Percentiles rank a stretch among this genome's conserved stretches.
These are phyloP conservation scores for Bagarius yarrelli DNA, from an alignment of 2,113 vertebrate genomes.

Conservation along the genomic window DNA sequence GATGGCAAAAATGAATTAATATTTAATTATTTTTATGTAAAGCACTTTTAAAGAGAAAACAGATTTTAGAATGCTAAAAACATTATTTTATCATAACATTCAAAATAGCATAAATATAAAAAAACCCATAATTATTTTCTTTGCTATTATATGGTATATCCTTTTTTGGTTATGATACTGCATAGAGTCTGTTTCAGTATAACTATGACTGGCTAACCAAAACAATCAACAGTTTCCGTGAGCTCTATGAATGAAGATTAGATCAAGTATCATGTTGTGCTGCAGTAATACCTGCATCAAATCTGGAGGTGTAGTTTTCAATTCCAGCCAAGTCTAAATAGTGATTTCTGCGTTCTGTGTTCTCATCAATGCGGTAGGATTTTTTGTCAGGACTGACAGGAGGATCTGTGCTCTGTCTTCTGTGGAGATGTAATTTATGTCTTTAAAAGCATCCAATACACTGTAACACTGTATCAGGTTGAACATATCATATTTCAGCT, in stretches of 20 bases:
- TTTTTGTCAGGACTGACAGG: conserved; percentile 32
- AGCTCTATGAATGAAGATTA: not conserved
- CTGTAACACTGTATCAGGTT: not conserved
- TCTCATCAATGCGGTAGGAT: conserved; percentile 83
- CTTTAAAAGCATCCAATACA: not conserved
- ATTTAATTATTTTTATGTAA: too few species aligned
- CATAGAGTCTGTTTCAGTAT: too few species aligned
- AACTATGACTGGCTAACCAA: too few species aligned
- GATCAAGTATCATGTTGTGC: not conserved
- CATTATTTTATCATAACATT: too few species aligned
- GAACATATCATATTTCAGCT: not conserved
- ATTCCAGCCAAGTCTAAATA: conserved; percentile 91
- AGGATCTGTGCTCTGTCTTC: conserved; percentile 30
- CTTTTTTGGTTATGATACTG: too few species aligned
- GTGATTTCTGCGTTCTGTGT: conserved; percentile 93
- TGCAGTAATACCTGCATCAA: conserved; percentile 76
- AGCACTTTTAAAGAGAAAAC: too few species aligned
- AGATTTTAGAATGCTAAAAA: too few species aligned
- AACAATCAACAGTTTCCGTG: not conserved
- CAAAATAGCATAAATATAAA: too few species aligned
- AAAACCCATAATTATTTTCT: too few species aligned
- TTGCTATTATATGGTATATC: too few species aligned
- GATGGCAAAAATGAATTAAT: too few species aligned
- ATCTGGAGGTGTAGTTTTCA: conserved; percentile 89
- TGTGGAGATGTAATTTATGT: not conserved